These are phyloP conservation scores for Oncorhynchus keta DNA, from an alignment of 2,113 vertebrate species.

Conservation along the genomic window DNA sequence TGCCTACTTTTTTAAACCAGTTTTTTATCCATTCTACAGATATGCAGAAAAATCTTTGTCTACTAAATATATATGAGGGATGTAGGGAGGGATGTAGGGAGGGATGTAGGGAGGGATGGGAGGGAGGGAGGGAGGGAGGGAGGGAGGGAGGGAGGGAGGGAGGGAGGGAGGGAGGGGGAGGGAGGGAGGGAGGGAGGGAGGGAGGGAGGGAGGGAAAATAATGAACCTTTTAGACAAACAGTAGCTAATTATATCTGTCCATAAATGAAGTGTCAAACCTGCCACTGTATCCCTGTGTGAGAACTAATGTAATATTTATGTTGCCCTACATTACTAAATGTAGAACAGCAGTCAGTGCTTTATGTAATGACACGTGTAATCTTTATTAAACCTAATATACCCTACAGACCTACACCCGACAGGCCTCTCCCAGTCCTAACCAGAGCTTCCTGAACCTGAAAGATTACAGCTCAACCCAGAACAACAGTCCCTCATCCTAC, in stretches of 20 bases:
- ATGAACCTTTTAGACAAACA: conserved; percentile 70
- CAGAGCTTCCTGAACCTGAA: no score
- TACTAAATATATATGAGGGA: no score
- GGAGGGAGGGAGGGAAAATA: conserved; percentile 25
- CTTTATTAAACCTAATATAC: conserved; percentile 56
- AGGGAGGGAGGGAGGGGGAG: not conserved
- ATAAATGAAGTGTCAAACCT: conserved; percentile 65
- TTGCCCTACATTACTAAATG: conserved; percentile 51
- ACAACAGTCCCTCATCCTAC: not conserved
- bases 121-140: no score
- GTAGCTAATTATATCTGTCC: conserved; percentile 67
- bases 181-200: conserved; percentile 18
- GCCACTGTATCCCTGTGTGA: conserved; percentile 46
- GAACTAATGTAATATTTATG: conserved; percentile 72
- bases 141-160: not conserved
- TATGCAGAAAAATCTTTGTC: no score
- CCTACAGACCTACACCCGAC: conserved; percentile 11
- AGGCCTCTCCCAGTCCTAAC: conserved; percentile 29
- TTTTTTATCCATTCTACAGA: no score
- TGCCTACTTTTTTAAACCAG: no score
- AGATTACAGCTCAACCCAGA: conserved; percentile 51
- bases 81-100: no score
- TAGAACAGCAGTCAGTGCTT: conserved; percentile 57
- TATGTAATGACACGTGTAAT: conserved; percentile 70
- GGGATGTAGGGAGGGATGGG: no score